Evolutionary conservation across 2,797 vertebrate genomes (phyloP).

Genomic region (Alosa sapidissima): DNA sequence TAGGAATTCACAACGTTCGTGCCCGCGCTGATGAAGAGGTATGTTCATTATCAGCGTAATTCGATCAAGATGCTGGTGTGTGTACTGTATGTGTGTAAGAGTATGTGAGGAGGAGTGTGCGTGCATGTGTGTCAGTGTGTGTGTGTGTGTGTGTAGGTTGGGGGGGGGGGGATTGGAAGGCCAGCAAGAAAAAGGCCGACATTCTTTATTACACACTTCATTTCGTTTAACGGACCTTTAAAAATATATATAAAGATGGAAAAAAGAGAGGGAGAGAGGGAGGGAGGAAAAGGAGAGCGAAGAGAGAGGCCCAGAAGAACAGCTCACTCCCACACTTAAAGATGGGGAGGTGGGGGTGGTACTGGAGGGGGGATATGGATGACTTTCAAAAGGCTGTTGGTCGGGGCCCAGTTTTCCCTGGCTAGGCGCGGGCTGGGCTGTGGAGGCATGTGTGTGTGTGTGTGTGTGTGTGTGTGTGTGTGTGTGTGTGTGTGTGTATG

Average conservation of each 20-base stretch:
- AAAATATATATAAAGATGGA: constrained; percentile 37
- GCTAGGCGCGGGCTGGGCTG: constrained; percentile 2
- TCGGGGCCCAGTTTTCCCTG: constrained; percentile 43
- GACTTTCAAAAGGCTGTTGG: constrained; percentile 41
- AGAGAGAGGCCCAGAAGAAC: constrained; percentile 31
- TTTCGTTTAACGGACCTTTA: constrained; percentile 61
- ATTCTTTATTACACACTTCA: constrained; percentile 59
- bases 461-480: neutral
- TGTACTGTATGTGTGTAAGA: neutral
- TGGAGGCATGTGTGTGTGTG: neutral
- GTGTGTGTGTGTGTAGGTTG: neutral
- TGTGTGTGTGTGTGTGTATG: neutral
- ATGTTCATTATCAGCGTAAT: constrained; percentile 61
- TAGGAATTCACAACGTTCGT: constrained; percentile 54
- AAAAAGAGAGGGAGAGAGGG: neutral
- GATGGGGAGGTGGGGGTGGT: neutral
- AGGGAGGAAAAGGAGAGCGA: constrained; percentile 19
- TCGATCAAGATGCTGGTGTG: constrained; percentile 57
- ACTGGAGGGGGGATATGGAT: constrained; percentile 33
- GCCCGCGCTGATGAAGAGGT: constrained; percentile 53
- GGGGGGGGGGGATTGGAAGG: constrained; percentile 6
- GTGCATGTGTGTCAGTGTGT: neutral
- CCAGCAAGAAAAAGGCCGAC: constrained; percentile 40
- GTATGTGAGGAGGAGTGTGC: neutral
- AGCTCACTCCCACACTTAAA: constrained; percentile 47